A percentile compares a stretch with the other conserved stretches of the same genome.
These are phyloP conservation scores for Ameiurus melas DNA, from an alignment of 2,113 vertebrate species.

Conservation along the genomic window DNA sequence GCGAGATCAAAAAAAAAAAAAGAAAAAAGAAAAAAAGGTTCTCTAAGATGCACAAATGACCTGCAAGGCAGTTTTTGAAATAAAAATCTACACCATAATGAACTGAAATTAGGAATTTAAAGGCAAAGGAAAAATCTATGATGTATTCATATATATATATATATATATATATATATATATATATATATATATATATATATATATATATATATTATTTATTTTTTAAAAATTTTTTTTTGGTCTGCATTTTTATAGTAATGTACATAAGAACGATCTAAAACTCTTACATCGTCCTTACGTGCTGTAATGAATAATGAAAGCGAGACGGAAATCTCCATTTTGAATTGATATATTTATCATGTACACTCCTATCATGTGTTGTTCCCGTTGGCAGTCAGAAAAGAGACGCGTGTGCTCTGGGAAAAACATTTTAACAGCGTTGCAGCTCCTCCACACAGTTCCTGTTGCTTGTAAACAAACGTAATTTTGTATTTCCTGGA, in stretches of 20 bases:
- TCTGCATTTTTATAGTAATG: neutral
- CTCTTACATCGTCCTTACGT: neutral
- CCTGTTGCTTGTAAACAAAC: slow-evolving; percentile 81
- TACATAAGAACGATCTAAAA: neutral
- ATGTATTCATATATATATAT: too few species aligned
- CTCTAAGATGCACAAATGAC: neutral
- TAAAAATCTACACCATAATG: neutral
- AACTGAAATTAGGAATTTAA: neutral
- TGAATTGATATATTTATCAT: neutral
- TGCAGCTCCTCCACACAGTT: slow-evolving; percentile 74
- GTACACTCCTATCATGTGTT: neutral
- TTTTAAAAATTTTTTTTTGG: too few species aligned
- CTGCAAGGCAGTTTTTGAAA: neutral
- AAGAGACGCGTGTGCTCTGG: slow-evolving; percentile 52
- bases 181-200: too few species aligned
- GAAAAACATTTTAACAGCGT: slow-evolving; percentile 72
- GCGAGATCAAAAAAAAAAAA: neutral
- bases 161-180: too few species aligned
- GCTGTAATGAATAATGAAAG: neutral
- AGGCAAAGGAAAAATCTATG: neutral
- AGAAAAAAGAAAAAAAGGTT: neutral
- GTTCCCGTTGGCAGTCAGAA: neutral
- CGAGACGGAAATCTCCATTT: neutral
- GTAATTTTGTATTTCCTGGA: slow-evolving; percentile 82
- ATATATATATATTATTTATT: too few species aligned